phyloP scores from a whole-genome alignment of 2,113 vertebrate genomes.

The Phalacrocorax pelagicus region DNA sequence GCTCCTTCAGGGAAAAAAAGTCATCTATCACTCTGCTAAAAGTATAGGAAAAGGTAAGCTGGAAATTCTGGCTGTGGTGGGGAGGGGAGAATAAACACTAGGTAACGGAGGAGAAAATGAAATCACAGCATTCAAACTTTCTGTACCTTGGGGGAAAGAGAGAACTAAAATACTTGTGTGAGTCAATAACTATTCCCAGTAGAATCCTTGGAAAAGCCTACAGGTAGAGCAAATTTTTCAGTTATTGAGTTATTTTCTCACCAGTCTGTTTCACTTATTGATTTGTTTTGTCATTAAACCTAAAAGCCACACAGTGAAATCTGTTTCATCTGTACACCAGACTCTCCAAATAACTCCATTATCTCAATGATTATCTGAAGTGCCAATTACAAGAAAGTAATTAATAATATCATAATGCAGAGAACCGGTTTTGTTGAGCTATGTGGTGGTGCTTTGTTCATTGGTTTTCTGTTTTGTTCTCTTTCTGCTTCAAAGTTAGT shows the following conservation, averaged over 20 bases:
- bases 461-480: conserved; percentile 33
- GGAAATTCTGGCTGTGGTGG: neutral
- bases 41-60: neutral
- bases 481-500: neutral
- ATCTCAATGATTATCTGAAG: conserved; percentile 68
- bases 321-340: conserved; percentile 28
- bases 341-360: conserved; percentile 60
- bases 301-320: conserved; percentile 49
- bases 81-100: neutral
- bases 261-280: conserved; percentile 73
- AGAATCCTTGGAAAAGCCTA: conserved; percentile 64
- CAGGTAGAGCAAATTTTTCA: conserved; percentile 54
- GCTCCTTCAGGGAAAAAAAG: neutral
- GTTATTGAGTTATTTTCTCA: conserved; percentile 75
- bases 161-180: conserved; percentile 58
- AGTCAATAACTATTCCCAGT: conserved; percentile 71
- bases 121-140: conserved; percentile 61
- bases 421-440: conserved; percentile 13
- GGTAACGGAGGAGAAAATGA: conserved; percentile 59
- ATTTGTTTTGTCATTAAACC: conserved; percentile 72
- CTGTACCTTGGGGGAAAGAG: conserved; percentile 13
- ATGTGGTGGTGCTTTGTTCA: conserved; percentile 17
- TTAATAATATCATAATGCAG: conserved; percentile 62
- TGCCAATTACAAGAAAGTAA: conserved; percentile 68
- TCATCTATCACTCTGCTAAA: neutral